Conservation (phyloP, 2,797 vertebrate species). For the Thaleichthys pacificus region DNA sequence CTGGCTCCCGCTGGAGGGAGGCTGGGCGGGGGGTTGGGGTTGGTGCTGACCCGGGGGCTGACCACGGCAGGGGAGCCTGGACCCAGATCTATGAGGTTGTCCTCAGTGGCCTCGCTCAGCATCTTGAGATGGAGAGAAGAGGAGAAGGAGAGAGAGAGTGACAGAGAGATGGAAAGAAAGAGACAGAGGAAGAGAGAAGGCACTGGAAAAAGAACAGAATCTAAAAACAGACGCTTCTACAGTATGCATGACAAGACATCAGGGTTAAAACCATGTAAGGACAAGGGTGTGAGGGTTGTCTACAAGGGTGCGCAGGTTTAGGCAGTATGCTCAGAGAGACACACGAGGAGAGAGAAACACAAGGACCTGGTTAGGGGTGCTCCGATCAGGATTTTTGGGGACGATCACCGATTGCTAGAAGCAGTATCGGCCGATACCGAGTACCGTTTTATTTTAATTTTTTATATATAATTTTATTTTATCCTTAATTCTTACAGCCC, state of each 20-base stretch:
- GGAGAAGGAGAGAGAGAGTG: neutral
- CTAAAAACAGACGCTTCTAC: no score
- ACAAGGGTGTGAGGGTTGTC: no score
- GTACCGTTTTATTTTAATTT: no score
- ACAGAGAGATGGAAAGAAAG: constrained; percentile 6
- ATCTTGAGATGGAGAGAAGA: constrained; percentile 69
- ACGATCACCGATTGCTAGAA: no score
- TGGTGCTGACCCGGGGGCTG: constrained; percentile 79
- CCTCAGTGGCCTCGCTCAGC: constrained; percentile 88
- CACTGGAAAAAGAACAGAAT: neutral
- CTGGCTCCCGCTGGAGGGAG: constrained; percentile 36
- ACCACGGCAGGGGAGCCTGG: constrained; percentile 96
- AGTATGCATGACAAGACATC: no score
- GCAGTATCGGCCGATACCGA: no score
- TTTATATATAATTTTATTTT: no score
- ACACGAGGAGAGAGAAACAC: constrained; percentile 3
- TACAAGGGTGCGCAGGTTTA: no score
- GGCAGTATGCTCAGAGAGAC: neutral
- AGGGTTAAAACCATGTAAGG: no score
- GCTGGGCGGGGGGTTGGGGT: constrained; percentile 45
- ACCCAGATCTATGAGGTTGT: constrained; percentile 96
- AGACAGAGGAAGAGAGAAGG: neutral
- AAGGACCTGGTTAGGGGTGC: neutral
- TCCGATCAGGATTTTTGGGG: no score
- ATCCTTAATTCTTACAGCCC: no score